Percentiles rank a stretch among this genome's conserved stretches.
phyloP scores from a whole-genome alignment of 2,113 vertebrate species.

The Aegotheles bennettii region DNA sequence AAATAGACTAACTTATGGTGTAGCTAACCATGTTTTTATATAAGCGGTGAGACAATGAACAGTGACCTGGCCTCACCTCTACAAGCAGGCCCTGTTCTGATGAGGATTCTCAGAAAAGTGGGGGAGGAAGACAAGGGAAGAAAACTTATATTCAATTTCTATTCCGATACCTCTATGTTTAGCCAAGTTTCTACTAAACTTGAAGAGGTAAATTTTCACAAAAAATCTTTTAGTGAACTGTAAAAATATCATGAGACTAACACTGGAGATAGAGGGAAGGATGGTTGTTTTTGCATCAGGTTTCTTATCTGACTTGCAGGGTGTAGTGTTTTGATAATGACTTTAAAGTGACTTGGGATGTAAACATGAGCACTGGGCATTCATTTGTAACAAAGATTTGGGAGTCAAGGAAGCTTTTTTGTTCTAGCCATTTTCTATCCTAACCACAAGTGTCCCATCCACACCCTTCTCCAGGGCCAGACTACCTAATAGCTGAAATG shows the following conservation, averaged over 20 bases:
- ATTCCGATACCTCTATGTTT: slow-evolving; percentile 31
- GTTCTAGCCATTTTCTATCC: background rate
- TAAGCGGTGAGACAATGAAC: background rate
- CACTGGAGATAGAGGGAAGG: background rate
- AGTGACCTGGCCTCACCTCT: background rate
- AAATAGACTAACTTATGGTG: background rate
- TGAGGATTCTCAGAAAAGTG: background rate
- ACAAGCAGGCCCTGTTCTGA: background rate
- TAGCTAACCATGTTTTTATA: slow-evolving; percentile 33
- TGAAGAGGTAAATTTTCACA: slow-evolving; percentile 5
- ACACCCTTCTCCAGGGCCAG: background rate
- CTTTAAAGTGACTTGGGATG: slow-evolving; percentile 24
- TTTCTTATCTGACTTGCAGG: background rate
- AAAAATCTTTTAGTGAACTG: slow-evolving; percentile 25
- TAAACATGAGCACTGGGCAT: slow-evolving; percentile 8
- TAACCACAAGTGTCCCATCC: background rate
- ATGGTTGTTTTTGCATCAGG: background rate
- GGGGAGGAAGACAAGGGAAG: background rate
- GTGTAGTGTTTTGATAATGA: slow-evolving; percentile 38
- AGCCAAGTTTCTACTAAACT: slow-evolving; percentile 4
- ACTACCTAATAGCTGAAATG: background rate
- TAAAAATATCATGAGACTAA: slow-evolving; percentile 13
- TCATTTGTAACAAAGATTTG: background rate
- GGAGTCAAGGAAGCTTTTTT: slow-evolving; percentile 7
- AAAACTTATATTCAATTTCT: background rate